phyloP scores from a whole-genome alignment of 2,888 invertebrate species.

The Leptarthrus brevirostris region DNA sequence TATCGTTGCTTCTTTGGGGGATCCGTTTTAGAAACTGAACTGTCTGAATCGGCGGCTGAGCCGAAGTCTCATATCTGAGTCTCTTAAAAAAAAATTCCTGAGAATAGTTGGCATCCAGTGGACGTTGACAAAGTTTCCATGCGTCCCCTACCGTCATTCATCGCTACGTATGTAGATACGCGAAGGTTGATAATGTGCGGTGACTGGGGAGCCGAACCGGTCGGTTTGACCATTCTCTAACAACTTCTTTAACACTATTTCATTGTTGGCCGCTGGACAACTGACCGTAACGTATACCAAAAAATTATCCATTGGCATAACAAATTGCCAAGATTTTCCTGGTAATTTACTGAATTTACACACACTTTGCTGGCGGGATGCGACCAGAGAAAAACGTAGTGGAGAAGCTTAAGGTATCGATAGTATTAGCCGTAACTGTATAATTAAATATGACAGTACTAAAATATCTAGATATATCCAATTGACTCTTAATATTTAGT shows the following conservation, averaged over 20 bases:
- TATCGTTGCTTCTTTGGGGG: neutral
- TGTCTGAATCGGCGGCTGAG: neutral
- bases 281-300: constrained; percentile 54
- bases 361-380: constrained; percentile 4
- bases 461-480: neutral
- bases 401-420: constrained; percentile 39
- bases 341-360: constrained; percentile 46
- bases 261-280: constrained; percentile 53
- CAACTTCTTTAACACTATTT: constrained; percentile 55
- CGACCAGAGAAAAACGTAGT: constrained; percentile 34
- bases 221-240: constrained; percentile 50
- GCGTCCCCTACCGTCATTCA: constrained; percentile 42
- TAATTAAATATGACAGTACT: constrained; percentile 19
- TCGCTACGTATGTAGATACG: constrained; percentile 10
- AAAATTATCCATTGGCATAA: constrained; percentile 52
- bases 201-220: constrained; percentile 45
- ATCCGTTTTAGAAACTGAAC: constrained; percentile 4
- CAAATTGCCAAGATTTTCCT: constrained; percentile 50
- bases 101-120: constrained; percentile 39
- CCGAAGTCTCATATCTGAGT: neutral
- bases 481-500: constrained; percentile 3
- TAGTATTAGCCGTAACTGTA: constrained; percentile 27
- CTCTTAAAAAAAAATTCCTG: constrained; percentile 19
- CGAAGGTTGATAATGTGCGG: constrained; percentile 22
- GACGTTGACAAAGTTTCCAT: constrained; percentile 45